phyloP scores from a whole-genome alignment of 2,888 invertebrate genomes.

The Eilema sororculum region DNA sequence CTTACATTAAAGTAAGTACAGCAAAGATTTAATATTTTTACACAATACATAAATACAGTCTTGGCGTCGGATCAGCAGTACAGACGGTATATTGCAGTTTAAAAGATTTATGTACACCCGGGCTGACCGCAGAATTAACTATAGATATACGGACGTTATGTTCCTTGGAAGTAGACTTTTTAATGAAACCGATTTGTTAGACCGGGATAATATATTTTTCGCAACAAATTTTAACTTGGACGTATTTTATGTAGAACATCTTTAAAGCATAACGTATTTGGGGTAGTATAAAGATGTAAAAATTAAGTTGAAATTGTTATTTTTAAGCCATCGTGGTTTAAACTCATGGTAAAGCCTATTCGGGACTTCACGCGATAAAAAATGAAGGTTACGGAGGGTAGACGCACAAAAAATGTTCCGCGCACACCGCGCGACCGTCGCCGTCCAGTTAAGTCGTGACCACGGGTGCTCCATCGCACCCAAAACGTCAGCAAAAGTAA shows the following conservation, averaged over 20 bases:
- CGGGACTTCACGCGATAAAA: too few relatives aligned
- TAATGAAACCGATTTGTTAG: slow-evolving; percentile 9
- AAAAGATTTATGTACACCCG: slow-evolving; percentile 57
- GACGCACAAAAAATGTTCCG: too few relatives aligned
- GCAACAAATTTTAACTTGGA: neutral
- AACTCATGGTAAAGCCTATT: too few relatives aligned
- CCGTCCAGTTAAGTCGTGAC: too few relatives aligned
- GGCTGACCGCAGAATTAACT: slow-evolving; percentile 56
- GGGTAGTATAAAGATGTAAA: neutral
- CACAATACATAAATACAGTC: neutral
- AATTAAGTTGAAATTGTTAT: too few relatives aligned
- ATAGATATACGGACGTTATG: slow-evolving; percentile 27
- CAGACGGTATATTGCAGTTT: slow-evolving; percentile 53
- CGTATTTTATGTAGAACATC: neutral
- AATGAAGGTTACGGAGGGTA: too few relatives aligned
- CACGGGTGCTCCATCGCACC: too few relatives aligned
- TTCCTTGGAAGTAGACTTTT: neutral
- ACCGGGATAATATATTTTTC: neutral
- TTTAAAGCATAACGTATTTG: neutral
- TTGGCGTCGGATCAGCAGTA: slow-evolving; percentile 2
- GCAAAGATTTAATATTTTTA: neutral
- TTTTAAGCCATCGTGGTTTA: too few relatives aligned
- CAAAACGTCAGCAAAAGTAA: too few relatives aligned
- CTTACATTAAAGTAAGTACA: neutral
- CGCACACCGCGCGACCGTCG: too few relatives aligned